Evolutionary conservation across 23 tunicate species (phyloP), one percentile per base, ranked within the genome.

Genomic region (Oikopleura dioica): DNA sequence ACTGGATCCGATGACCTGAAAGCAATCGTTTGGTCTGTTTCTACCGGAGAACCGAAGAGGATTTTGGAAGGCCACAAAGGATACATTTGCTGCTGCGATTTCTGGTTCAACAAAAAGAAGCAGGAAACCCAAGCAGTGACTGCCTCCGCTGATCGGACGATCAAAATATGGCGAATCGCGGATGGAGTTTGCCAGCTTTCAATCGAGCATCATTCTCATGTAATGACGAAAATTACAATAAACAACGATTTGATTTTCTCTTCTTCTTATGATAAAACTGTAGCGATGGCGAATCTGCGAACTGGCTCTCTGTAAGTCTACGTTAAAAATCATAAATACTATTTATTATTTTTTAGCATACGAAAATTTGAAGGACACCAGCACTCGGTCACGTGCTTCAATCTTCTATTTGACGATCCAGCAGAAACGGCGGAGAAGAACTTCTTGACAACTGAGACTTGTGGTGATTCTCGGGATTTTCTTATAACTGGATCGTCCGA

Each of bases 61-160:
- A 63, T 63, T 12, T 63, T 63, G 72, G 72, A 63, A 63, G 72
- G 72, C 26, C 72, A 63, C 26, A 23, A 31, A 31, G 72, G 72
- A 23, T 63, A 63, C 72, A 63, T 63, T 16, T 63, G 72, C 33
- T 23, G 30, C 30, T 63, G 72, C 33, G 33, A 23, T 12, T 63
- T 63, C 33, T 63, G 72, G 72, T 63, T 63, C 33, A 28, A 63
- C 72, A 63, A 63, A 63, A 23, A 31, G 2, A 63, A 63, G 72
- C 29, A 63, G 33, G 72, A 63, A 63, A 31, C 16, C 16, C 26
- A 12, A 12, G 72, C 72, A 63, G 26, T 63, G 2, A 63, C 72
- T 2, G 72, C 72, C 2, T 63, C 72, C 33, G 72, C 72, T 28
- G 72, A 63, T 63, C 16, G 72, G 26, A 63, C 72, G 2, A 63